phyloP scores from a whole-genome alignment of 2,888 invertebrate genomes.

The Brenthis ino region DNA sequence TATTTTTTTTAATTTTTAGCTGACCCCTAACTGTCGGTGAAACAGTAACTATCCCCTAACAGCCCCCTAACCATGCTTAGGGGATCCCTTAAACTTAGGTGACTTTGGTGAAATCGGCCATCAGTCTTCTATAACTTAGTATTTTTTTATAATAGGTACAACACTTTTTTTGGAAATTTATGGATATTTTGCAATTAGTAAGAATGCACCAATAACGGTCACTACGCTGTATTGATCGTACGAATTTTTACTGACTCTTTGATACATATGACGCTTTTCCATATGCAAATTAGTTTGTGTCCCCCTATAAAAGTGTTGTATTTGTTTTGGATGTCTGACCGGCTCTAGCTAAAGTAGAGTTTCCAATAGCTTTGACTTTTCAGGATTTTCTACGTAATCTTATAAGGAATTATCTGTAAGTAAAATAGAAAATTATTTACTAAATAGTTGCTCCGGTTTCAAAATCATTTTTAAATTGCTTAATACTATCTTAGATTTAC shows the following conservation, averaged over 20 bases:
- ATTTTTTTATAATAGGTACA: no score
- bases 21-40: no score
- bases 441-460: no score
- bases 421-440: neutral
- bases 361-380: neutral
- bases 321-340: conserved; percentile 73
- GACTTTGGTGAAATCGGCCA: no score
- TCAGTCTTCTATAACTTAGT: no score
- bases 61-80: no score
- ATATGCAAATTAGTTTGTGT: conserved; percentile 75
- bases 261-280: conserved; percentile 72
- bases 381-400: neutral
- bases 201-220: conserved; percentile 25
- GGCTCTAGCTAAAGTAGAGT: conserved; percentile 41
- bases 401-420: neutral
- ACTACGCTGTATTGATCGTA: conserved; percentile 46
- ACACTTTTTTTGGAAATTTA: no score
- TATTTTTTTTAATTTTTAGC: no score
- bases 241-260: conserved; percentile 47
- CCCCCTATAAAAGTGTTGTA: conserved; percentile 70
- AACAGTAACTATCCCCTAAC: no score
- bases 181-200: neutral
- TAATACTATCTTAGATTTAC: no score
- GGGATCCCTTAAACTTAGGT: no score
- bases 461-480: no score